Evolutionary conservation across 2,113 vertebrate genomes (phyloP).

Genomic region (Balaeniceps rex): DNA sequence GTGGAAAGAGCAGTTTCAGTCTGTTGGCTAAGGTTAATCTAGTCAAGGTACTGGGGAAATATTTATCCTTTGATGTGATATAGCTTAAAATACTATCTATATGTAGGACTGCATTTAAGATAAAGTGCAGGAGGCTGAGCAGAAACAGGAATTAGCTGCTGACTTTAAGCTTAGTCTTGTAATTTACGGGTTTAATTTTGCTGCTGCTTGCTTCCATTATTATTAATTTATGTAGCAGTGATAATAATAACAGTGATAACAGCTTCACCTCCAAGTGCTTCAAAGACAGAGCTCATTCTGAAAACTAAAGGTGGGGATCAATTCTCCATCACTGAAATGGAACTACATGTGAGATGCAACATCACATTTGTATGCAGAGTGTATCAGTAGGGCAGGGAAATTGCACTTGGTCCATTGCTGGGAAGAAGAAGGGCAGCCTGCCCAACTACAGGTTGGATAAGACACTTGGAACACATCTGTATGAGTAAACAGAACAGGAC

Average conservation of each 20-base stretch:
- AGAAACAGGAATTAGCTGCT: background rate
- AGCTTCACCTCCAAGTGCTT: background rate
- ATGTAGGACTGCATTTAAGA: slow-evolving; percentile 3
- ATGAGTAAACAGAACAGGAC: background rate
- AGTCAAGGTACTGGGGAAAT: slow-evolving; percentile 24
- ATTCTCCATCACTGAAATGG: background rate
- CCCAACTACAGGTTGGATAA: background rate
- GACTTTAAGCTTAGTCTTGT: background rate
- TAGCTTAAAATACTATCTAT: slow-evolving; percentile 6
- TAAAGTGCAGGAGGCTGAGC: background rate
- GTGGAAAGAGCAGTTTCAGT: slow-evolving; percentile 12
- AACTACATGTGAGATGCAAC: background rate
- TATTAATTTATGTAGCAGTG: slow-evolving; percentile 46
- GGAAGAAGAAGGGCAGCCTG: background rate
- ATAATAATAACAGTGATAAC: background rate
- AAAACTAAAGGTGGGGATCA: background rate
- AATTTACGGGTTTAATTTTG: slow-evolving; percentile 49
- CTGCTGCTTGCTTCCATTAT: background rate
- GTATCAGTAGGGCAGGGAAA: background rate
- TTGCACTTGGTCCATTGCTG: background rate
- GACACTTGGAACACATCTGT: background rate
- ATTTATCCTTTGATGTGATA: slow-evolving; percentile 31
- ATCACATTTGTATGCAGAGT: background rate
- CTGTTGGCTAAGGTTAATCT: slow-evolving; percentile 28
- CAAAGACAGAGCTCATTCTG: background rate